Evolutionary conservation across 2,113 vertebrate genomes (phyloP), one percentile per base, ranked within the genome.

Genomic region (Microtus ochrogaster): DNA sequence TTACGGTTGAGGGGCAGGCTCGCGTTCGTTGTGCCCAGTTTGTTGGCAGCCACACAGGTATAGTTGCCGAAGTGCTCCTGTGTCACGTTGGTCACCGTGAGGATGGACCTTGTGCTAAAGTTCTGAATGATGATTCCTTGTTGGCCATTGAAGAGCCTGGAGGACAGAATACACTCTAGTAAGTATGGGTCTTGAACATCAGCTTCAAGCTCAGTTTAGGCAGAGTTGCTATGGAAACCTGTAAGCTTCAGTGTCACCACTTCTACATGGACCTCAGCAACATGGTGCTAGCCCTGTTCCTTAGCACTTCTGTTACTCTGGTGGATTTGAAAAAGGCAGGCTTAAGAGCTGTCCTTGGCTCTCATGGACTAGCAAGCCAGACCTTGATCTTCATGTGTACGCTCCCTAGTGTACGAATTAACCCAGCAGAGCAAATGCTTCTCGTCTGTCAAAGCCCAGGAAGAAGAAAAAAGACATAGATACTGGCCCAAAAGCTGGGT

Each of bases 11-110:
- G 99, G 99, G 99, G 99, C 99, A 99, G 99, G 98, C 99, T 99
- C 98, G 99, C 99, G 93, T 99, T 99, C 98, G 99, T 99, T 47
- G 98, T 99, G 98, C 99, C 99, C 95, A 99, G 98, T 98, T 99
- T 99, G 99, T 99, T 99, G 99, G 98, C 97, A 96, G 99, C 99
- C 97, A 99, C 99, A 95, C 99, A 99, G 13, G 99, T 99, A 98
- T 99, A 99, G 99, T 99, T 99, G 98, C 99, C 99, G 92, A 99
- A 99, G 98, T 99, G 99, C 98, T 99, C 99, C 98, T 99, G 99
- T 98, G 99, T 99, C 99, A 99, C 99, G 97, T 99, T 99, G 98
- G 98, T 99, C 97, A 99, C 99, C 94, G 99, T 99, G 97, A 99
- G 99, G 97, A 99, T 98, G 97, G 99, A 99, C 99, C 99, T 99